Base-by-base conservation (phyloP, 64 coral and sea anemone species). In the Pachyseris speciosa region DNA sequence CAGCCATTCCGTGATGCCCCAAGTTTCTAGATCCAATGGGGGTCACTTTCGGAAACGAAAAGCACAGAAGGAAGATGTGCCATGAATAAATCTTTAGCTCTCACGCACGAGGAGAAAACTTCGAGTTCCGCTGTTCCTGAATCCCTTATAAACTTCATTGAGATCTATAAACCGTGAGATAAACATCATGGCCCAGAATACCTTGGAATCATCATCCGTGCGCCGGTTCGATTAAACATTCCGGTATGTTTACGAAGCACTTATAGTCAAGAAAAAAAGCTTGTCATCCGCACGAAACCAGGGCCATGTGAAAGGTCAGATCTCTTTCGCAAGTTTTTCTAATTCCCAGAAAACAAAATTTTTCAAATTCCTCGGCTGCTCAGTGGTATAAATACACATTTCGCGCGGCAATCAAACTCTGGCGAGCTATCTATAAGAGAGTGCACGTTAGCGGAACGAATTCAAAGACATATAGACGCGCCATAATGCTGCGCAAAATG, bases 261-360 rank as follows among this genome's bases (percentile, higher is more conserved):
- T 52, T 61, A 53, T 15, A 31, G 11, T 32, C 75, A 12, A 12
- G 20, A 81, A 81, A 81, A n/a, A 20, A 60, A 34, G 19, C 13
- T 37, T 24, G 77, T 59, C 32, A 40, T 32, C 58, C 77, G 26
- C 77, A 52, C 77, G 52, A 81, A 16, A 74, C n/a, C n/a, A 61
- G 58, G 77, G 34, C 55, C 77, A 81, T 81, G 74, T 61, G 51
- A 61, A 61, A 81, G 77, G 77, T 81, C 77, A 81, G 16, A 40
- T 42, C 19, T 61, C 19, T 61, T 22, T 63, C 33, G 32, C 57
- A 81, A 81, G 36, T 81, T 51, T 81, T 81, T 81, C 63, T 17
- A 81, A 81, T 61, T 61, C 58, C 24, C 30, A 61, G 51, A 63
- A 22, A 40, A 37, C 51, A 81, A 40, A 40, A 81, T 81, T 81